phyloP scores from a whole-genome alignment of 1,140 invertebrate species.

The Eupristina koningsbergeri region DNA sequence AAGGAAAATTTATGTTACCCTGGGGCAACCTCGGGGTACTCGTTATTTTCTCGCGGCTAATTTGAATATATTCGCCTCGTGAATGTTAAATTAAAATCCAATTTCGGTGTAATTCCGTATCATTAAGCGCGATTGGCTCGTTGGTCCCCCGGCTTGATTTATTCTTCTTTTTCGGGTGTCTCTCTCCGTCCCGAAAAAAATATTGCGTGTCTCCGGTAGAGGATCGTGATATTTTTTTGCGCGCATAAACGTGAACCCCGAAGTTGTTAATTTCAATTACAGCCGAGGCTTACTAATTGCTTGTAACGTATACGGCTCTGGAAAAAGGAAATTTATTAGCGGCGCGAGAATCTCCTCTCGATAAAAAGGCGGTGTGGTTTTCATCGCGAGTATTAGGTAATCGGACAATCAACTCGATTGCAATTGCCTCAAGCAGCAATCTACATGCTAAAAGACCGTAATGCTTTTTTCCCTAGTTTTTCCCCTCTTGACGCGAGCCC shows the following conservation, averaged over 20 bases:
- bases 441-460: constrained; percentile 73
- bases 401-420: constrained; percentile 68
- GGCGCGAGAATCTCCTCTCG: background rate
- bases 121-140: constrained; percentile 70
- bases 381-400: constrained; percentile 65
- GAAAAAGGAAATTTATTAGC: constrained; percentile 17
- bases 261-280: background rate
- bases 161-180: background rate
- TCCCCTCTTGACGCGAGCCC: constrained; percentile 56
- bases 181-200: background rate
- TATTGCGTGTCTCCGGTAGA: background rate
- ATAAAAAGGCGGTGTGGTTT: background rate
- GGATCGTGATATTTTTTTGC: background rate
- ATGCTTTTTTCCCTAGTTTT: constrained; percentile 70
- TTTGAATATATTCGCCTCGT: constrained; percentile 70
- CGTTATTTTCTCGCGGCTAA: constrained; percentile 67
- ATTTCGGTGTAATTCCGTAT: constrained; percentile 72
- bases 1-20: constrained; percentile 72
- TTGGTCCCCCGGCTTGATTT: background rate
- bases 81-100: constrained; percentile 72
- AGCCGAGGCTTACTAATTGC: background rate
- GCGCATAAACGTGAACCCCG: background rate
- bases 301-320: background rate
- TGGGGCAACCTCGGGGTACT: constrained; percentile 55
- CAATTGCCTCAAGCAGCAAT: constrained; percentile 69